A percentile compares a stretch with the other conserved stretches of the same genome.
Conservation (phyloP, 2,797 vertebrate species). For the Danio aesculapii region DNA sequence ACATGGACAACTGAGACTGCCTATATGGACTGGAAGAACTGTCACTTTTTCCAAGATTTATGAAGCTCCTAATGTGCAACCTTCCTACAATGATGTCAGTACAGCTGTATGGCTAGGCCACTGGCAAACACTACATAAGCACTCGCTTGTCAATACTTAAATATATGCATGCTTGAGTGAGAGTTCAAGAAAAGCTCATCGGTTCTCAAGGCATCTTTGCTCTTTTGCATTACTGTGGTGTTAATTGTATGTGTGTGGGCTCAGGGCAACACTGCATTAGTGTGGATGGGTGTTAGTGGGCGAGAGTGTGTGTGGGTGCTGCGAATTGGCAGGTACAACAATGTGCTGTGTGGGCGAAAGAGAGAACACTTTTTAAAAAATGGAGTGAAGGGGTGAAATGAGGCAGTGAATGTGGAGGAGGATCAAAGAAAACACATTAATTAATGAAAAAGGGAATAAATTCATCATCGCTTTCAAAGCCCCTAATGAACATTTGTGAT, state of each 20-base stretch:
- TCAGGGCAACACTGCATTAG: constrained; percentile 32
- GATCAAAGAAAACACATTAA: constrained; percentile 26
- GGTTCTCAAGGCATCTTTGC: constrained; percentile 14
- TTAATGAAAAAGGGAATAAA: not conserved
- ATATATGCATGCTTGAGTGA: not conserved
- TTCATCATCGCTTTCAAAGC: not conserved
- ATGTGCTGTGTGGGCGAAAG: constrained; percentile 43
- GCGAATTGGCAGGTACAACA: constrained; percentile 49
- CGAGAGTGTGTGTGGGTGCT: constrained; percentile 52
- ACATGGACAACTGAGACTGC: not conserved
- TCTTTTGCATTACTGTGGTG: not conserved
- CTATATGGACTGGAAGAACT: not conserved
- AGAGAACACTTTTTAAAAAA: constrained; percentile 25
- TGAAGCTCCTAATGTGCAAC: no score
- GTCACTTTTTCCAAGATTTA: no score
- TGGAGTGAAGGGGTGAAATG: constrained; percentile 30
- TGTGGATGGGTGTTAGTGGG: constrained; percentile 40
- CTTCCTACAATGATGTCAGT: no score
- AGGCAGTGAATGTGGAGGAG: constrained; percentile 26
- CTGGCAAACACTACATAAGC: not conserved
- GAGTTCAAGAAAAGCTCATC: not conserved
- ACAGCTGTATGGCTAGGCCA: not conserved
- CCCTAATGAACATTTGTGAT: not conserved
- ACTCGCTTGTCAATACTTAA: not conserved
- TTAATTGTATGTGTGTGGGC: constrained; percentile 2